Evolutionary conservation across 2,113 vertebrate genomes (phyloP).

Genomic region (pig (Sus scrofa)): DNA sequence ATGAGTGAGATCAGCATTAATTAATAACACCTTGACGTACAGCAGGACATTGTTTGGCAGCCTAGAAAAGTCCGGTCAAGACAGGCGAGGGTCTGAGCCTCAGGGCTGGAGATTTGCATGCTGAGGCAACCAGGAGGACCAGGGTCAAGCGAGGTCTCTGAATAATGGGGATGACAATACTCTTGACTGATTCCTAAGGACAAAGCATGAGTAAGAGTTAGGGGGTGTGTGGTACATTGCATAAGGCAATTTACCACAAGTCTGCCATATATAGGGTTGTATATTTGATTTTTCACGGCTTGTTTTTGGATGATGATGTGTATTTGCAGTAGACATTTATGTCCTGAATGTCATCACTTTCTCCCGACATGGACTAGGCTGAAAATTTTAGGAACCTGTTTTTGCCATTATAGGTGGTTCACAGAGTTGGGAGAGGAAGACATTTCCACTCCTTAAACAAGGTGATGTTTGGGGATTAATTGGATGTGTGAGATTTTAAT

Average conservation of each 20-base stretch:
- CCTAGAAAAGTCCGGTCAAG: slow-evolving; percentile 15
- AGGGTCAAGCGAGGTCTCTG: slow-evolving; percentile 6
- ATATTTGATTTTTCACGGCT: not conserved
- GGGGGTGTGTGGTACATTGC: not conserved
- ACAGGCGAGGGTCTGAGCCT: slow-evolving; percentile 39
- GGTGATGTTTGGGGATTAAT: not conserved
- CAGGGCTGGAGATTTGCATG: not conserved
- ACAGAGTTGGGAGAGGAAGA: not conserved
- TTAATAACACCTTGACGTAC: slow-evolving; percentile 39
- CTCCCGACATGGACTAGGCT: not conserved
- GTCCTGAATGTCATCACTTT: not conserved
- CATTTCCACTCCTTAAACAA: not conserved
- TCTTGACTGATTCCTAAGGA: not conserved
- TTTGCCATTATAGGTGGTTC: not conserved
- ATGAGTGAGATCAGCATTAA: not conserved
- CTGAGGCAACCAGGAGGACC: not conserved
- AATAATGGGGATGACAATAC: not conserved
- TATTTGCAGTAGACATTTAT: not conserved
- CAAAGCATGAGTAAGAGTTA: not conserved
- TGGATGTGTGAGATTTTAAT: not conserved
- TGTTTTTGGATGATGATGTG: not conserved
- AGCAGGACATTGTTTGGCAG: not conserved
- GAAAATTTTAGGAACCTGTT: slow-evolving; percentile 14
- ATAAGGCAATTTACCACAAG: not conserved
- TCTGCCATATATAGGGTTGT: not conserved